Conservation (phyloP, 1,140 invertebrate genomes). For the Diplogasteroides magnus region DNA sequence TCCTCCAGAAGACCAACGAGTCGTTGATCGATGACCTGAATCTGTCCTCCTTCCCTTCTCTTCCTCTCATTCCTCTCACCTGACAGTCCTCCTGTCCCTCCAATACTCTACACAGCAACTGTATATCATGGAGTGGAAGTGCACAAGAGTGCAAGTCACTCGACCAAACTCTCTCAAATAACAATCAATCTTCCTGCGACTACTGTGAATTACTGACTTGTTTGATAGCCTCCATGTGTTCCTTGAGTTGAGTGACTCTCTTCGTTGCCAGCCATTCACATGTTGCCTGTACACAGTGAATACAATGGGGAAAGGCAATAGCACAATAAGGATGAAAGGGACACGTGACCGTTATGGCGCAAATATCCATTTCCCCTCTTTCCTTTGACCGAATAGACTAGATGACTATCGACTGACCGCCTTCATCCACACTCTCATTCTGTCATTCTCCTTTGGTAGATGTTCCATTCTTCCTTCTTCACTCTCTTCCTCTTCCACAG, state of each 20-base stretch:
- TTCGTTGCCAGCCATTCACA: conserved; percentile 1
- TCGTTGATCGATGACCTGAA: no score
- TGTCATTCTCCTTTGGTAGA: conserved; percentile 1
- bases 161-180: no score
- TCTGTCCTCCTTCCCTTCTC: no score
- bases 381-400: background rate
- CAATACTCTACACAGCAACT: no score
- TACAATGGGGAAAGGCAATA: conserved; percentile 13
- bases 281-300: conserved; percentile 7
- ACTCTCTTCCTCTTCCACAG: background rate
- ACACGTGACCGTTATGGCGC: no score
- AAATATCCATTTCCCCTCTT: no score
- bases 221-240: background rate
- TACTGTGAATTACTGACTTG: conserved; percentile 5
- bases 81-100: no score
- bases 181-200: no score
- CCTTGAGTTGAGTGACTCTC: conserved; percentile 8
- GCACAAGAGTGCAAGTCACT: no score
- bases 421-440: conserved; percentile 8
- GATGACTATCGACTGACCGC: conserved; percentile 13
- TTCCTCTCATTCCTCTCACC: no score
- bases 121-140: no score
- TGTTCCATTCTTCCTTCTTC: background rate
- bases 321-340: background rate
- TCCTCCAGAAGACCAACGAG: no score